phyloP scores from a whole-genome alignment of 2,797 vertebrate genomes.

The Phalloptychus januarius region DNA sequence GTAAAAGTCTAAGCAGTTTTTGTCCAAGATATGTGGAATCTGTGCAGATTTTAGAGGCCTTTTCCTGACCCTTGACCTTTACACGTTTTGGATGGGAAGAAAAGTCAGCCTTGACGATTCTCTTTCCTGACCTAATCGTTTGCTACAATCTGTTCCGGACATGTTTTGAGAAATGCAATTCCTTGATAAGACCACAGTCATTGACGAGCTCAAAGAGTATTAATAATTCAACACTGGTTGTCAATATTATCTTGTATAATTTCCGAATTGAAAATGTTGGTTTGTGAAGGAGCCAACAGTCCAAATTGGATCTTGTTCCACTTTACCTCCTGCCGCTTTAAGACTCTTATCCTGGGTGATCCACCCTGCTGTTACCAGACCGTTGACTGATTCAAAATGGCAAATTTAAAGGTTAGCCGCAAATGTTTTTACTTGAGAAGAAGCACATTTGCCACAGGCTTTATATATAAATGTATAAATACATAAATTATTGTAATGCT shows the following conservation, averaged over 20 bases:
- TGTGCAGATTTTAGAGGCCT: background rate
- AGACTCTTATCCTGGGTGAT: background rate
- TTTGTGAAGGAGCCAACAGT: background rate
- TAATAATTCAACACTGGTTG: background rate
- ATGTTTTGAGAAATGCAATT: background rate
- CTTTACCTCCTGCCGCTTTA: background rate
- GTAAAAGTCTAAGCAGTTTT: background rate
- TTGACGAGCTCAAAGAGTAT: background rate
- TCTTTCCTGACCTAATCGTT: too few relatives aligned
- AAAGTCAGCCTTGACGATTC: too few relatives aligned
- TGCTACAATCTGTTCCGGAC: too few relatives aligned
- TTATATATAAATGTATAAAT: background rate
- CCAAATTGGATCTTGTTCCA: background rate
- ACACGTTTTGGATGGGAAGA: background rate
- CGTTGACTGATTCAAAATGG: background rate
- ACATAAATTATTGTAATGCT: background rate
- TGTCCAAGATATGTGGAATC: background rate
- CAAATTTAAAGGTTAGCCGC: background rate
- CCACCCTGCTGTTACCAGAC: background rate
- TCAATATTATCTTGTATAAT: background rate
- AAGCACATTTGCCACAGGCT: background rate
- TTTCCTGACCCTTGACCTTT: background rate
- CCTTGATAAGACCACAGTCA: background rate
- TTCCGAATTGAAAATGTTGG: background rate
- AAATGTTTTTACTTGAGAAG: background rate